Percentiles rank a stretch among this genome's conserved stretches.
phyloP scores from a whole-genome alignment of 1,140 invertebrate genomes.

The Heliconius eleuchia region DNA sequence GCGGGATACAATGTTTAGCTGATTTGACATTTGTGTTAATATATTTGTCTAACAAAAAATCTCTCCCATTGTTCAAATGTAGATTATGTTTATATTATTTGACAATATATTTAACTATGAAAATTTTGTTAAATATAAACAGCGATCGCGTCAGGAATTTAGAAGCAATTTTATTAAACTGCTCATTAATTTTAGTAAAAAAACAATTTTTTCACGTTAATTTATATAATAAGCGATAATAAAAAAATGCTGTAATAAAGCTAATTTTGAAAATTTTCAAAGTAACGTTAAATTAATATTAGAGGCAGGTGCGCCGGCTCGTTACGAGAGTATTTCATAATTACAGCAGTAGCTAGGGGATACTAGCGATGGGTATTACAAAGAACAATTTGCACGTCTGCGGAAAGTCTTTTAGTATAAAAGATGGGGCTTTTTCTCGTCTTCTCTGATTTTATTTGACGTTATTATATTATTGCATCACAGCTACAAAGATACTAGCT shows the following conservation, averaged over 20 bases:
- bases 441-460: conserved; percentile 29
- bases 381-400: conserved; percentile 53
- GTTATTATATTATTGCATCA: conserved; percentile 23
- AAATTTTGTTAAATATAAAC: not conserved
- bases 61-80: not conserved
- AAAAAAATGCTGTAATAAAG: conserved; percentile 33
- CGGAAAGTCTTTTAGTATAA: conserved; percentile 44
- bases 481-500: conserved; percentile 12
- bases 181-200: not conserved
- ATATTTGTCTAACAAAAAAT: not conserved
- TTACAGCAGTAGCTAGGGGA: conserved; percentile 45
- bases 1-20: no score
- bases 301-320: conserved; percentile 50
- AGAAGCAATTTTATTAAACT: not conserved
- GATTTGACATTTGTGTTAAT: no score
- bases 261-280: conserved; percentile 45
- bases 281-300: conserved; percentile 52
- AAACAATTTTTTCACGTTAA: not conserved
- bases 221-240: conserved; percentile 11
- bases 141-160: not conserved
- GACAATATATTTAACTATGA: no score
- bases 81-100: not conserved
- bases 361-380: conserved; percentile 49
- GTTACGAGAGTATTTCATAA: conserved; percentile 55
- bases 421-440: conserved; percentile 41